These are phyloP conservation scores for Malurus elegans DNA, from an alignment of 2,113 vertebrate species.

Conservation along the genomic window DNA sequence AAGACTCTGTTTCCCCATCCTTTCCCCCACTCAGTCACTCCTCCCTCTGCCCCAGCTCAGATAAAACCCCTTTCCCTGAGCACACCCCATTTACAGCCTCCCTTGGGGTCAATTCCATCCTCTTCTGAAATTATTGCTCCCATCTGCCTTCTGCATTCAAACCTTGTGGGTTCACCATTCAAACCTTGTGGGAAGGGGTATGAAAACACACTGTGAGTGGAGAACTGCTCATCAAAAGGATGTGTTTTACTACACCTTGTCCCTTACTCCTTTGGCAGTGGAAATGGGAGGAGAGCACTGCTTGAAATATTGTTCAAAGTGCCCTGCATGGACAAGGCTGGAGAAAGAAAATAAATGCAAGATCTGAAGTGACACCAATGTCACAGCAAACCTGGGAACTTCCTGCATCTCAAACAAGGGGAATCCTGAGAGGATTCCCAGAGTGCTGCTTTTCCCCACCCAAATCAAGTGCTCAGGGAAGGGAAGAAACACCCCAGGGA, in stretches of 20 bases:
- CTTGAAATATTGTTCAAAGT: not conserved
- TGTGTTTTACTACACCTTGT: not conserved
- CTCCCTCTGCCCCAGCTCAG: not conserved
- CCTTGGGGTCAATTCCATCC: not conserved
- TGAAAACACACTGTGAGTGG: not conserved
- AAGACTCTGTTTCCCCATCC: not conserved
- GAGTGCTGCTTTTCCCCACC: not conserved
- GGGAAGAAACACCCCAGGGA: not conserved
- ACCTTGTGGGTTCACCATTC: not conserved
- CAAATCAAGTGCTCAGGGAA: not conserved
- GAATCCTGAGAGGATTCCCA: not conserved
- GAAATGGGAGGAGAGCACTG: not conserved
- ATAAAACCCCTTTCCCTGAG: not conserved
- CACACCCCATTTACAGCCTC: not conserved
- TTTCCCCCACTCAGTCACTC: not conserved
- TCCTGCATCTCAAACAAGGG: not conserved
- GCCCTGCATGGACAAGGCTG: not conserved
- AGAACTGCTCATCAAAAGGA: not conserved
- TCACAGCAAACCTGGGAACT: not conserved
- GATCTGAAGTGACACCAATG: not conserved
- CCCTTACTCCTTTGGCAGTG: rapidly evolving
- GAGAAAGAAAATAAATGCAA: not conserved
- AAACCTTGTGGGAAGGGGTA: not conserved
- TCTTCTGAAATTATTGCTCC: not conserved
- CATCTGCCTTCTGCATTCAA: not conserved